Conservation (phyloP, 2,113 vertebrate species). For the Polypterus senegalus region DNA sequence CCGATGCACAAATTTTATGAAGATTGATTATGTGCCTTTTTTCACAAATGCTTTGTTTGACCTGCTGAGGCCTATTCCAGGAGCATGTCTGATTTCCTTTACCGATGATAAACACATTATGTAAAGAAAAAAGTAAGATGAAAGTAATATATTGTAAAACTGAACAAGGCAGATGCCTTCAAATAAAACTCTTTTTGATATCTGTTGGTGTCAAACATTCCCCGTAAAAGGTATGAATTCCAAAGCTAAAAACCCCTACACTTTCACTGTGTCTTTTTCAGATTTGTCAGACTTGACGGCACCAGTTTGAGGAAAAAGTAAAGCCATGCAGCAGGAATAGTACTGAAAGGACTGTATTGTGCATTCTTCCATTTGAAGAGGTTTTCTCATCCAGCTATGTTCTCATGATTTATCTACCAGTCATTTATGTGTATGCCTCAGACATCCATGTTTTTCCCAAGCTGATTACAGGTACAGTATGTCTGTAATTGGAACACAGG, state of each 20-base stretch:
- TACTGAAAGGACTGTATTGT: not conserved
- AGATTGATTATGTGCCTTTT: slow-evolving; percentile 55
- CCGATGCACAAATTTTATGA: slow-evolving; percentile 28
- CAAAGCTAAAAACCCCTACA: not conserved
- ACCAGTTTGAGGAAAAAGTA: not conserved
- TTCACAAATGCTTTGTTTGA: slow-evolving; percentile 38
- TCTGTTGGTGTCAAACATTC: not conserved
- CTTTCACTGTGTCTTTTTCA: not conserved
- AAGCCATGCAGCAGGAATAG: not conserved
- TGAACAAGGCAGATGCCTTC: slow-evolving; percentile 31
- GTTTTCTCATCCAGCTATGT: too few species aligned
- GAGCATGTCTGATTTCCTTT: slow-evolving; percentile 54
- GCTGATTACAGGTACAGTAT: too few species aligned
- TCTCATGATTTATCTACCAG: too few species aligned
- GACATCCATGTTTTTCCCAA: too few species aligned
- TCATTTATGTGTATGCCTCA: too few species aligned
- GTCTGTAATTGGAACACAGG: too few species aligned
- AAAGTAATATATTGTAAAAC: slow-evolving; percentile 53
- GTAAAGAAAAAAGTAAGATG: slow-evolving; percentile 33
- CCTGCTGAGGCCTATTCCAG: slow-evolving; percentile 41
- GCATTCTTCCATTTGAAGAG: too few species aligned
- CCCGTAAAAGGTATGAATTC: not conserved
- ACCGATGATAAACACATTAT: slow-evolving; percentile 26
- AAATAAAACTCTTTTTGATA: slow-evolving; percentile 41
- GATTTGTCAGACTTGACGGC: not conserved